These are phyloP conservation scores for Actinopyga echinites DNA, from an alignment of 53 echinoderm and acorn worm genomes.

Conservation along the genomic window DNA sequence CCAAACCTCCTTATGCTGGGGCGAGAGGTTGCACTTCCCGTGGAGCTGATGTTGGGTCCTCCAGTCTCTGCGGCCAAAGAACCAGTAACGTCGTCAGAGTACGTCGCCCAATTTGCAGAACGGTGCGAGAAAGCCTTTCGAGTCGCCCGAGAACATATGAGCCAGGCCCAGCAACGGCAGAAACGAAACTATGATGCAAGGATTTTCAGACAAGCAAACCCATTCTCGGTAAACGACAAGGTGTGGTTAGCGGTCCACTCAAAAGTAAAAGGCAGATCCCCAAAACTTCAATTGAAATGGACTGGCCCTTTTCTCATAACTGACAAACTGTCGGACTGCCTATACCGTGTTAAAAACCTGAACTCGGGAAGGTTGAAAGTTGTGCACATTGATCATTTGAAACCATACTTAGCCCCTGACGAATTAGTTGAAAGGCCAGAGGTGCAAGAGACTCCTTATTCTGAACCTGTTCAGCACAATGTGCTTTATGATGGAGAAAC, in stretches of 20 bases:
- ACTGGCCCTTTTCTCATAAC: slow-evolving; percentile 32
- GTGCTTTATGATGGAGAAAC: too few species aligned
- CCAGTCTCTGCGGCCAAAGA: not conserved
- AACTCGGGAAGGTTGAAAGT: slow-evolving; percentile 35
- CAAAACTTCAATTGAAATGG: not conserved
- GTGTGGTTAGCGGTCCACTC: too few species aligned
- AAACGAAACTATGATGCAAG: slow-evolving; percentile 2
- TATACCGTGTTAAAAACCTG: not conserved
- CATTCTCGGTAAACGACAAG: too few species aligned
- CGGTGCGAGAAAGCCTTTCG: not conserved
- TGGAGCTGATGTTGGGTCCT: slow-evolving; percentile 12
- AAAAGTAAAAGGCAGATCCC: too few species aligned
- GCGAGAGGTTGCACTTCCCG: slow-evolving; percentile 2
- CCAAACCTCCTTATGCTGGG: slow-evolving; percentile 30
- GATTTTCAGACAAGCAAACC: too few species aligned
- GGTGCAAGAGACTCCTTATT: too few species aligned
- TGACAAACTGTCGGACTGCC: slow-evolving; percentile 30
- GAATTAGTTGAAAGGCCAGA: not conserved
- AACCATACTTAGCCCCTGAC: slow-evolving; percentile 26
- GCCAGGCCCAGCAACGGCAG: not conserved
- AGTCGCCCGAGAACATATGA: not conserved
- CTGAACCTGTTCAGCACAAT: too few species aligned
- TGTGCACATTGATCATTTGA: slow-evolving; percentile 49
- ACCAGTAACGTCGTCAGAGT: not conserved
- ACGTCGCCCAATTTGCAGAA: not conserved